These are phyloP conservation scores for Merluccius polli DNA, from an alignment of 2,797 vertebrate species.

Conservation along the genomic window DNA sequence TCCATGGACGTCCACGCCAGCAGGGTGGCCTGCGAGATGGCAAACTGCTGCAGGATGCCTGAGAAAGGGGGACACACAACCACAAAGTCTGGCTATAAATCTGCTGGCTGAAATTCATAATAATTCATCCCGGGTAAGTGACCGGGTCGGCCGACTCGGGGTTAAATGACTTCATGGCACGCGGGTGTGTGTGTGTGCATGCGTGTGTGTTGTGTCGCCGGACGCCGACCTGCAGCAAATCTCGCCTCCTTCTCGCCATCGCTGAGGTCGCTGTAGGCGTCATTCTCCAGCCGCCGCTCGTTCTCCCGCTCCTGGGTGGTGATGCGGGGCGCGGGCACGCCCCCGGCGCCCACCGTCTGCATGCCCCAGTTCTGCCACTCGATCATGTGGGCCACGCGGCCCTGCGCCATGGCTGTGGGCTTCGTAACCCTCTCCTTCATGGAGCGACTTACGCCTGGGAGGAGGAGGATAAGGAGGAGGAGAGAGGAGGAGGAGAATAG, in stretches of 20 bases:
- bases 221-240: constrained; percentile 85
- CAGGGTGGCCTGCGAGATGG: constrained; percentile 94
- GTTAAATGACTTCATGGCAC: not conserved
- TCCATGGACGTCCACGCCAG: constrained; percentile 98
- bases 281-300: constrained; percentile 78
- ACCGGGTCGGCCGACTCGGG: not conserved
- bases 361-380: constrained; percentile 99
- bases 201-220: not conserved
- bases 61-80: constrained; percentile 29
- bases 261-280: constrained; percentile 96
- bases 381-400: constrained; percentile 97
- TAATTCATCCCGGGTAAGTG: not conserved
- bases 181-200: not conserved
- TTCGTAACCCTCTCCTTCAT: constrained; percentile 99
- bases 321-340: constrained; percentile 72
- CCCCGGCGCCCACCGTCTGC: constrained; percentile 80
- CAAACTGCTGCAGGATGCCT: constrained; percentile 97
- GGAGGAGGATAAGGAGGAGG: constrained; percentile 13
- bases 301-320: constrained; percentile 79
- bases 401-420: constrained; percentile 94
- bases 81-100: not conserved
- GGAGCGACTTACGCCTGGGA: constrained; percentile 84
- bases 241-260: constrained; percentile 97
- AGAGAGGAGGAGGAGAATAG: not conserved
- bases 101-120: not conserved